These are phyloP conservation scores for Phalera bucephala DNA, from an alignment of 2,888 invertebrate genomes.

Conservation along the genomic window DNA sequence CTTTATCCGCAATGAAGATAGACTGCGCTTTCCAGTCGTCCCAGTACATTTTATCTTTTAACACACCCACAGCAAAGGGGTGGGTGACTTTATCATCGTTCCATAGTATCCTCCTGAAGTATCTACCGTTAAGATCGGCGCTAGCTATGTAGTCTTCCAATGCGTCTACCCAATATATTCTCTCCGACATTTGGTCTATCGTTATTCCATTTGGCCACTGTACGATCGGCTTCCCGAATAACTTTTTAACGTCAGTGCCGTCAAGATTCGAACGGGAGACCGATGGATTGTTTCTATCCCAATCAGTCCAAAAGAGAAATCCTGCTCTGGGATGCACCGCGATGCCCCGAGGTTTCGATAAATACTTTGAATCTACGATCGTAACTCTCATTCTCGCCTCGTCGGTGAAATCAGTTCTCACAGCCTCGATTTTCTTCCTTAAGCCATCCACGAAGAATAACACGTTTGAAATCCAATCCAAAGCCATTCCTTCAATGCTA, in stretches of 20 bases:
- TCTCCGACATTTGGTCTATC: constrained; percentile 90
- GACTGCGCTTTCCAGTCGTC: constrained; percentile 93
- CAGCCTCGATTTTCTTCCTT: constrained; percentile 90
- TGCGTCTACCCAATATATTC: constrained; percentile 95
- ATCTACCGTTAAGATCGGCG: constrained; percentile 87
- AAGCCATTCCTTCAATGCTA: constrained; percentile 94
- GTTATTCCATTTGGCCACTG: constrained; percentile 95
- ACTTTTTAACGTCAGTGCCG: constrained; percentile 85
- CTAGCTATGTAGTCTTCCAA: constrained; percentile 91
- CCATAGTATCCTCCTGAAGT: constrained; percentile 86
- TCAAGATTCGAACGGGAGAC: constrained; percentile 92
- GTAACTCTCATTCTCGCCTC: constrained; percentile 89
- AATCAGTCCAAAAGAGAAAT: constrained; percentile 93
- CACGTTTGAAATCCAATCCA: constrained; percentile 94
- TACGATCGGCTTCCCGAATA: constrained; percentile 86
- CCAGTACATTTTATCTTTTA: constrained; percentile 94
- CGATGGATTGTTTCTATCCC: constrained; percentile 90
- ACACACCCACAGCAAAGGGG: constrained; percentile 93
- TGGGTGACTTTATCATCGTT: constrained; percentile 88
- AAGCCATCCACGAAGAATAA: constrained; percentile 94
- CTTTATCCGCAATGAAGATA: constrained; percentile 91
- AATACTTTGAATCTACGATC: constrained; percentile 85
- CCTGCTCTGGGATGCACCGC: constrained; percentile 92
- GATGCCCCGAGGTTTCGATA: constrained; percentile 91
- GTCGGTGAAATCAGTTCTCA: constrained; percentile 84